Percentiles rank a stretch among this genome's conserved stretches.
phyloP scores from a whole-genome alignment of 2,113 vertebrate species.

The Notechis scutatus region DNA sequence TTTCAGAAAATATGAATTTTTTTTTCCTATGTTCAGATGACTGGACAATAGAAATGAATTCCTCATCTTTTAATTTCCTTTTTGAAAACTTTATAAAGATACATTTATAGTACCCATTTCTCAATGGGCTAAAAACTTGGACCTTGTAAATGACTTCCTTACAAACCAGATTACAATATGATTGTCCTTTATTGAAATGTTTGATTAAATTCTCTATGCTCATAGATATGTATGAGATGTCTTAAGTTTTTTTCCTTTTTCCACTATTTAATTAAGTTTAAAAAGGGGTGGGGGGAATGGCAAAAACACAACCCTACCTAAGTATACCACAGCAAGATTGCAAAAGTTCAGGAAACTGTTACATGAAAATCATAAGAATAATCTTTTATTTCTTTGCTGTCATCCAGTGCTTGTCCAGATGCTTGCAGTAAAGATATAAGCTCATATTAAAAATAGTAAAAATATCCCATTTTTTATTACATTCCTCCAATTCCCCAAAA shows the following conservation, averaged over 20 bases:
- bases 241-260: neutral
- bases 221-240: neutral
- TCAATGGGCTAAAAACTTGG: neutral
- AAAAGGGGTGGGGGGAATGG: fast-evolving
- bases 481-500: neutral
- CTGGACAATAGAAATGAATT: neutral
- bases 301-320: neutral
- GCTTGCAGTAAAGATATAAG: neutral
- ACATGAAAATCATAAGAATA: neutral
- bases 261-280: neutral
- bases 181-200: neutral
- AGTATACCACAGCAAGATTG: neutral
- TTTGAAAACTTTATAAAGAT: neutral
- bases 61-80: neutral
- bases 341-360: neutral
- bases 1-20: neutral
- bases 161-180: neutral
- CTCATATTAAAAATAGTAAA: neutral
- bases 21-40: neutral
- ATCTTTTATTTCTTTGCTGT: neutral
- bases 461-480: neutral
- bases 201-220: neutral
- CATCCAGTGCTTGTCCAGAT: neutral
- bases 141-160: neutral
- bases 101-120: neutral